A percentile compares a stretch with the other conserved stretches of the same genome.
Conservation (phyloP, 2,797 vertebrate species). For the Cirrhinus molitorella region DNA sequence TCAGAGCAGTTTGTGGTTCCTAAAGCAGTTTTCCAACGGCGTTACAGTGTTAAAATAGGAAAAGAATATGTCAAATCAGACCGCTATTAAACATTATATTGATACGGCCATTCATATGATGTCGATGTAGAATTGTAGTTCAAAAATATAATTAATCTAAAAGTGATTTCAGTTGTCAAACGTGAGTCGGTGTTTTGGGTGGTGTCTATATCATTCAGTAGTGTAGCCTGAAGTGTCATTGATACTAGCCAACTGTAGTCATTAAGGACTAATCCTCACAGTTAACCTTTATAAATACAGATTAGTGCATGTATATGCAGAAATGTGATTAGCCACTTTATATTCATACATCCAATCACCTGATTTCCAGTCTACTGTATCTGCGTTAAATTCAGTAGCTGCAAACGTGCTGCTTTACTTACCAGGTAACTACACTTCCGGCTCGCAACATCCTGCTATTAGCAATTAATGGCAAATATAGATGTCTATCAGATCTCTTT, state of each 20-base stretch:
- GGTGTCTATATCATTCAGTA: not conserved
- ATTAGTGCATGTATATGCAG: not conserved
- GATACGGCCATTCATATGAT: not conserved
- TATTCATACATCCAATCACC: not conserved
- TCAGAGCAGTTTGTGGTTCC: not conserved
- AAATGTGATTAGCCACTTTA: not conserved
- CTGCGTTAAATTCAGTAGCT: slow-evolving; percentile 1
- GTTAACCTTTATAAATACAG: not conserved
- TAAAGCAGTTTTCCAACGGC: not conserved
- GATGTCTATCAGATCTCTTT: slow-evolving; percentile 56
- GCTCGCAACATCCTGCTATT: slow-evolving; percentile 78
- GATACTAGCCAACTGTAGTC: not conserved
- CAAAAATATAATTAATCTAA: not conserved
- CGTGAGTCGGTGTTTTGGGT: not conserved
- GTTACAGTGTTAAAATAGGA: not conserved
- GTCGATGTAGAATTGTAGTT: not conserved
- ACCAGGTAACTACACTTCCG: slow-evolving; percentile 77
- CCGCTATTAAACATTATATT: no score
- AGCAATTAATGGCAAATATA: slow-evolving; percentile 51
- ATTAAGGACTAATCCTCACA: not conserved
- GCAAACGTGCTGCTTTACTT: slow-evolving; percentile 63
- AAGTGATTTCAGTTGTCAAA: not conserved
- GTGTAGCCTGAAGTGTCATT: slow-evolving; percentile 21
- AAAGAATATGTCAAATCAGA: not conserved
- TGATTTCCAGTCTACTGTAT: slow-evolving; percentile 21